Evolutionary conservation across 1,140 invertebrate genomes (phyloP).

Genomic region (Limonius californicus): DNA sequence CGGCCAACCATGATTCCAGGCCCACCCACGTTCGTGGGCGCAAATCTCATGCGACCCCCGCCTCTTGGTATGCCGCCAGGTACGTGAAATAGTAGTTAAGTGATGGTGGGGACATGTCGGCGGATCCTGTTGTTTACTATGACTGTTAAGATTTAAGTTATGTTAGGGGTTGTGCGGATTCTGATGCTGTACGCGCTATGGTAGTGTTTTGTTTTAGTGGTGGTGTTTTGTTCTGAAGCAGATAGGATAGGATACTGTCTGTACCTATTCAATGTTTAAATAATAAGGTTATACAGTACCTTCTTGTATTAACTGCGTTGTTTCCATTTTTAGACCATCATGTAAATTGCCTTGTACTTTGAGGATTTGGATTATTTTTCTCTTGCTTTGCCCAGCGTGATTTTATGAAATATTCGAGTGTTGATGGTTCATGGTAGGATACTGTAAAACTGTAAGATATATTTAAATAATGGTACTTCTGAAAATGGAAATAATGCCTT

Average conservation of each 20-base stretch:
- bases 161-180: neutral
- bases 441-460: too few species aligned
- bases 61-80: slow-evolving; percentile 68
- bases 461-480: too few species aligned
- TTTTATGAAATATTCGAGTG: too few species aligned
- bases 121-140: neutral
- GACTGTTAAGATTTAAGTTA: slow-evolving; percentile 12
- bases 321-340: neutral
- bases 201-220: slow-evolving; percentile 21
- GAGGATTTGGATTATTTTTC: neutral
- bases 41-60: slow-evolving; percentile 71
- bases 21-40: slow-evolving; percentile 65
- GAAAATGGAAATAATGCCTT: too few species aligned
- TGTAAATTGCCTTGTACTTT: neutral
- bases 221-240: neutral
- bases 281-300: neutral
- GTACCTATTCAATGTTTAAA: neutral
- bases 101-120: neutral
- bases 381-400: too few species aligned
- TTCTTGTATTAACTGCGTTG: neutral
- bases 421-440: too few species aligned
- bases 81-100: slow-evolving; percentile 49
- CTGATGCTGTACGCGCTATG: slow-evolving; percentile 4
- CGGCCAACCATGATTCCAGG: slow-evolving; percentile 61
- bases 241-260: too few species aligned